A percentile compares a stretch with the other conserved stretches of the same genome.
These are phyloP conservation scores for Lacanobia oleracea DNA, from an alignment of 2,888 invertebrate genomes.

Conservation along the genomic window DNA sequence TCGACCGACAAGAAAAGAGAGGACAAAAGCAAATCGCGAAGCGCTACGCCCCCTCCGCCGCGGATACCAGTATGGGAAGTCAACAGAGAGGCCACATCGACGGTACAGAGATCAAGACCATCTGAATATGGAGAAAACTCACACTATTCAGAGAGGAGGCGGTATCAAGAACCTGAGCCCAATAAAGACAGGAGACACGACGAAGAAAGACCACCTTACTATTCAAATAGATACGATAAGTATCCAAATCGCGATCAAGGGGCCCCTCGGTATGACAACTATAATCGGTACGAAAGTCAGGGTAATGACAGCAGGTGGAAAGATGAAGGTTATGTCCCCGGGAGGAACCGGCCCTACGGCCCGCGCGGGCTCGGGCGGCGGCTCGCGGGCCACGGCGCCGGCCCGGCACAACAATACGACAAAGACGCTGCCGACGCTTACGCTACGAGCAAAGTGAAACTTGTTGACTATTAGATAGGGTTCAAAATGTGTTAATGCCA, in stretches of 20 bases:
- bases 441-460: slow-evolving; percentile 80
- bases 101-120: slow-evolving; percentile 65
- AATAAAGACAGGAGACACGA: slow-evolving; percentile 65
- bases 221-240: slow-evolving; percentile 70
- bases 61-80: slow-evolving; percentile 80
- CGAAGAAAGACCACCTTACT: slow-evolving; percentile 63
- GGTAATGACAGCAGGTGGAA: slow-evolving; percentile 71
- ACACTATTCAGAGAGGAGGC: slow-evolving; percentile 63
- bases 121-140: slow-evolving; percentile 67
- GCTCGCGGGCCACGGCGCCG: slow-evolving; percentile 65
- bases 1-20: slow-evolving; percentile 73
- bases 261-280: slow-evolving; percentile 51
- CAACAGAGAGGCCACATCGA: slow-evolving; percentile 67
- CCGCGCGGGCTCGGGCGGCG: no score
- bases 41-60: slow-evolving; percentile 77
- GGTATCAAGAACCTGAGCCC: slow-evolving; percentile 66
- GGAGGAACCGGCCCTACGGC: slow-evolving; percentile 73
- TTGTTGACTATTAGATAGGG: slow-evolving; percentile 83
- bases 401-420: slow-evolving; percentile 58
- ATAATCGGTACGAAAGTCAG: slow-evolving; percentile 61
- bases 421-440: slow-evolving; percentile 60
- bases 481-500: slow-evolving; percentile 65
- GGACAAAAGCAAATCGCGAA: slow-evolving; percentile 74
- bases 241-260: slow-evolving; percentile 63
- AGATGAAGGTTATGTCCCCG: slow-evolving; percentile 63